Evolutionary conservation across 2,113 vertebrate genomes (phyloP), one percentile per base, ranked within the genome.

Genomic region (Ranitomeya variabilis): DNA sequence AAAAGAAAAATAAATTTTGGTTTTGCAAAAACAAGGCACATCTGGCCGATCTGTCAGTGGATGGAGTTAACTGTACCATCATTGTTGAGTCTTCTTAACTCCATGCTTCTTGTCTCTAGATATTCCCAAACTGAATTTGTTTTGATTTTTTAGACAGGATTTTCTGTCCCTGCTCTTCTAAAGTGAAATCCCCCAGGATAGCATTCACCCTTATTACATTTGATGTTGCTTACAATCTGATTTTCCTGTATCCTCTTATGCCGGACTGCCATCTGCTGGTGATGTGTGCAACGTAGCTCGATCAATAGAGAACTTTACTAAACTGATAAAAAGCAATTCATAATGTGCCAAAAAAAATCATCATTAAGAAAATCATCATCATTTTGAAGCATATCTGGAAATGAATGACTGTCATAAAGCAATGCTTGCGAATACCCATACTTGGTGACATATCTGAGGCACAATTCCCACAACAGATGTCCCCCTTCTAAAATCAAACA

Each of bases 61-160:
- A 55, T 84, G 45, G 82, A 55, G 66, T 84, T 84, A 84, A 84
- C 69, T 84, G 82, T 80, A 80, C 60, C 76, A 67, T 87, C 57
- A 15, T 55, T 80, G 60, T 67, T 87, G 60, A 81, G 26, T 59
- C 69, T 76, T 52, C 66, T 76, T 51, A 88, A 71, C 85, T 77
- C 16, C 59, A 14, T 54, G 71, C 59, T 23, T 66, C 31, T 59
- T 57, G 21, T 76, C 80, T 83, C 21, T 37, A 73, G 79, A 83
- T 76, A 83, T 83, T 88, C 87, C 80, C 57, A 88, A 64, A 88
- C 67, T 83, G 87, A 37, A 88, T 83, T 88, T 88, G 80, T 62
- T 88, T 80, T 76, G 76, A 64, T 60, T 62, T 76, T 83, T 76
- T 51, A 76, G 87, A 76, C 67, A 76, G 67, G 69, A 76, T 83